phyloP scores from a whole-genome alignment of 1,140 invertebrate species.

The Penaeus indicus region DNA sequence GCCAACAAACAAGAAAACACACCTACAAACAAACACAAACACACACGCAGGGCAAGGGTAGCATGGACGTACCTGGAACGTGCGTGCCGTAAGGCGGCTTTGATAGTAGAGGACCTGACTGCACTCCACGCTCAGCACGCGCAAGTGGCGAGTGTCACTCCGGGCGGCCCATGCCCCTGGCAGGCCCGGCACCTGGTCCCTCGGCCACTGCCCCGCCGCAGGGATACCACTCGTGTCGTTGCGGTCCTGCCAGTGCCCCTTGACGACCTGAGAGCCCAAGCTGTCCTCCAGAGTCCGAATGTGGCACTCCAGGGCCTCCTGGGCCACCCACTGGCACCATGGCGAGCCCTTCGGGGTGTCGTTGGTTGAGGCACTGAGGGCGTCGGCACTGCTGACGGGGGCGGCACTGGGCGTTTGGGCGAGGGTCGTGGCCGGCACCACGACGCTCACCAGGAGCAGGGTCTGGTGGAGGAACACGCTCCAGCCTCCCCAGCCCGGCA shows the following conservation, averaged over 20 bases:
- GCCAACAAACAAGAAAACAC: constrained; percentile 26
- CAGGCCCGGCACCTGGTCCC: background rate
- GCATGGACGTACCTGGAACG: constrained; percentile 39
- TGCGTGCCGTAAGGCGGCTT: constrained; percentile 15
- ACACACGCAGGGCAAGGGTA: background rate
- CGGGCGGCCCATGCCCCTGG: constrained; percentile 26
- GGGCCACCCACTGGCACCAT: constrained; percentile 47
- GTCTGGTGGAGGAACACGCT: background rate
- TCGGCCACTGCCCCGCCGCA: background rate
- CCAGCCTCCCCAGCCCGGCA: constrained; percentile 9
- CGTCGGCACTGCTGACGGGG: background rate
- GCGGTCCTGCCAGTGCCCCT: constrained; percentile 43
- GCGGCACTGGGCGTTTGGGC: background rate
- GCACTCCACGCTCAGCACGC: constrained; percentile 43
- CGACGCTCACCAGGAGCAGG: background rate
- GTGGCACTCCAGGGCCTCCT: constrained; percentile 40
- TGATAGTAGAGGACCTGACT: constrained; percentile 35
- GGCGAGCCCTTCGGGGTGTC: constrained; percentile 12
- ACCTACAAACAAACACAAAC: constrained; percentile 13
- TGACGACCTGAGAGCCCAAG: constrained; percentile 38
- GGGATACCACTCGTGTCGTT: background rate
- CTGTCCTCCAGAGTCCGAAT: constrained; percentile 42
- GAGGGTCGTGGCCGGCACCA: background rate
- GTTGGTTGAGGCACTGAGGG: constrained; percentile 6
- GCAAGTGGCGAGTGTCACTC: constrained; percentile 35